Base-by-base conservation (phyloP, 2,797 vertebrate species). In the Enteromius viviparus region DNA sequence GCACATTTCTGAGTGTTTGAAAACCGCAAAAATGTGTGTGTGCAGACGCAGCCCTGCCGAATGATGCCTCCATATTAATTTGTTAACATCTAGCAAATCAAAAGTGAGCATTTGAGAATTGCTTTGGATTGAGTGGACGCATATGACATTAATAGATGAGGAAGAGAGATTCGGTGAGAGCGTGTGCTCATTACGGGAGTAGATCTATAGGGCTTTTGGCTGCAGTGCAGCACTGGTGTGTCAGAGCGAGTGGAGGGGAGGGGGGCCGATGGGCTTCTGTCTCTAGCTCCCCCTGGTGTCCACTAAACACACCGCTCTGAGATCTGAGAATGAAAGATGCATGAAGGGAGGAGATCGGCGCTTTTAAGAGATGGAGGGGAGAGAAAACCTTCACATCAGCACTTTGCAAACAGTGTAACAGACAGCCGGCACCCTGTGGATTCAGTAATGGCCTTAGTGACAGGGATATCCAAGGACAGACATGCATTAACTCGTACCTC, bases 401-500 rank as follows among this genome's bases (percentile, higher is more conserved):
- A 76, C 77, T 87, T 82, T 87, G 66, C 42, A 78, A 86, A 85
- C 80, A 15, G 55, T 77, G 66, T 47, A 69, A 84, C 79, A 80
- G 84, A 84, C 85, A 85, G 60, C 51, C 40, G 34, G 74, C 10
- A 62, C 76, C 85, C 77, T 69, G 74, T 23, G 86, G 75, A 84
- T 76, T 84, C 62, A 55, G 65, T 84, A 84, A 79, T 83, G 87
- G 74, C 69, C 80, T 81, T 58, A 66, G 81, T 68, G 75, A 80
- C 82, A 78, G 64, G 81, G 51, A 78, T 72, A 69, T 82, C 32
- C 84, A 75, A 45, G 83, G 64, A 84, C 23, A 86, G 32, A 85
- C 45, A 47, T 70, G 42, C 69, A 78, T 78, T 66, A 79, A 74
- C 81, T 81, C 84, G 21, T 93, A 95, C 94, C 94, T 99, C 98